These are phyloP conservation scores for Ligdia adustata DNA, from an alignment of 2,888 invertebrate genomes.

Conservation along the genomic window DNA sequence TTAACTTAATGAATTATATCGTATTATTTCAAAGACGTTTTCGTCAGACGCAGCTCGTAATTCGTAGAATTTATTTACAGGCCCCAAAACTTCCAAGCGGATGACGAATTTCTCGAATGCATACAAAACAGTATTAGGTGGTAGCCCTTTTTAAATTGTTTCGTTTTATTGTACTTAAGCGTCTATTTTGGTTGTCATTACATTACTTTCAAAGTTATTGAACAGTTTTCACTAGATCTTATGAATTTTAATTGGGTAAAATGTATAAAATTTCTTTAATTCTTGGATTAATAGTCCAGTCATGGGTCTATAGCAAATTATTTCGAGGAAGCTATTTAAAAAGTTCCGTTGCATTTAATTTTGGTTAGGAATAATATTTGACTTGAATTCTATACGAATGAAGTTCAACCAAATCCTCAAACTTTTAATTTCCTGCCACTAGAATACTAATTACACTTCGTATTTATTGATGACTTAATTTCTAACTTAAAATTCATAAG, in stretches of 20 bases:
- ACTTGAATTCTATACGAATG: no score
- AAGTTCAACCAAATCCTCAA: background rate
- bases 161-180: conserved; percentile 12
- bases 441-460: conserved; percentile 16
- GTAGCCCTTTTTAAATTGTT: conserved; percentile 20
- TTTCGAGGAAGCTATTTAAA: conserved; percentile 5
- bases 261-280: background rate
- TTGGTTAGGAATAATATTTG: no score
- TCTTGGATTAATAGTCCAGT: background rate
- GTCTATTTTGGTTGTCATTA: conserved; percentile 6
- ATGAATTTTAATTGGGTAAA: conserved; percentile 3
- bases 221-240: conserved; percentile 1
- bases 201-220: conserved; percentile 7
- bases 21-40: no score
- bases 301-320: conserved; percentile 5
- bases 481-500: conserved; percentile 26
- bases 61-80: conserved; percentile 2
- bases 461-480: conserved; percentile 22
- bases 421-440: conserved; percentile 5
- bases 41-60: no score
- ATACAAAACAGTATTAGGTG: conserved; percentile 16
- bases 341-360: no score
- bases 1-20: no score
- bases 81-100: conserved; percentile 11
- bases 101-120: background rate